Evolutionary conservation across 2,113 vertebrate species (phyloP).

Genomic region (Xiphias gladius): DNA sequence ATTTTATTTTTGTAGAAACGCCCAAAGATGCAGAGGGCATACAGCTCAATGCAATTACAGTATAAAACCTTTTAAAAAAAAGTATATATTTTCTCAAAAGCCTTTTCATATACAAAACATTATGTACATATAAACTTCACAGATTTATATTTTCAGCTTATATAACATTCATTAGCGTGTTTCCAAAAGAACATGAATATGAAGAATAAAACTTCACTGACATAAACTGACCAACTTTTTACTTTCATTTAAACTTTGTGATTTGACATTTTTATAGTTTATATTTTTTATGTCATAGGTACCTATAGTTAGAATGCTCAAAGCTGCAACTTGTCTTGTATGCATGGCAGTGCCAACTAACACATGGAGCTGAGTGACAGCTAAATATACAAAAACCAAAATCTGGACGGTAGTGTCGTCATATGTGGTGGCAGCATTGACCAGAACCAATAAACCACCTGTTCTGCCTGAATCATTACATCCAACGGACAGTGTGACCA

Average conservation of each 20-base stretch:
- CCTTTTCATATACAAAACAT: not conserved
- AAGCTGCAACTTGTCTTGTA: not conserved
- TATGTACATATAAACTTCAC: not conserved
- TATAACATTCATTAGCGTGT: too few species aligned
- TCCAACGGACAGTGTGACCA: not conserved
- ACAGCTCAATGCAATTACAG: not conserved
- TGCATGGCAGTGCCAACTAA: not conserved
- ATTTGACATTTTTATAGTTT: too few species aligned
- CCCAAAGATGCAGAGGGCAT: not conserved
- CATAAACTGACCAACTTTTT: not conserved
- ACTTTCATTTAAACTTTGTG: not conserved
- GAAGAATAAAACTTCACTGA: not conserved
- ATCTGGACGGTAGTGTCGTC: not conserved
- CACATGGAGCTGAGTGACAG: not conserved
- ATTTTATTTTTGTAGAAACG: too few species aligned
- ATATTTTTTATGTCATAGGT: not conserved
- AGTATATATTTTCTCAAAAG: too few species aligned
- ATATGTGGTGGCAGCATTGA: not conserved
- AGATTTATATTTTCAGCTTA: not conserved
- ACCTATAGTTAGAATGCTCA: not conserved
- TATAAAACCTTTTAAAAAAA: not conserved
- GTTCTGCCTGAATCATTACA: not conserved
- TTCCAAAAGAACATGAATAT: not conserved
- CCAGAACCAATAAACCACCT: not conserved
- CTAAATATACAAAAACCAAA: not conserved